phyloP scores from a whole-genome alignment of 1,140 invertebrate species.

The Rhopalosiphum maidis region DNA sequence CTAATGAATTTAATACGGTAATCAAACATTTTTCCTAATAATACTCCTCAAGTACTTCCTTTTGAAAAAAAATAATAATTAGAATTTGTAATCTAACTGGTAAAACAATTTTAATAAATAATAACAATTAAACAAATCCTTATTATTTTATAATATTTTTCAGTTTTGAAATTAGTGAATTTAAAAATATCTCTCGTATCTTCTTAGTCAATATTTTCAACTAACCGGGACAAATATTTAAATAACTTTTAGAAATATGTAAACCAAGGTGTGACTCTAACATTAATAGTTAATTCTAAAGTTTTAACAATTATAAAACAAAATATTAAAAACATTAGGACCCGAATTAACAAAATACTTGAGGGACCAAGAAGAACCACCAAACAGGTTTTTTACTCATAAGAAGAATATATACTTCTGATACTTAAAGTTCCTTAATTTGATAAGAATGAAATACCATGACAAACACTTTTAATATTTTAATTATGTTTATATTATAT shows the following conservation, averaged over 20 bases:
- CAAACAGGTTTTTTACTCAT: constrained; percentile 52
- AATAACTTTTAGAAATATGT: constrained; percentile 31
- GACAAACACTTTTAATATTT: constrained; percentile 53
- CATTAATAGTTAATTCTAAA: constrained; percentile 47
- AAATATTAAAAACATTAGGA: constrained; percentile 53
- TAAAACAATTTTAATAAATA: constrained; percentile 42
- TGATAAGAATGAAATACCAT: constrained; percentile 57
- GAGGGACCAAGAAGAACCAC: constrained; percentile 55
- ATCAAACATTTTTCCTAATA: constrained; percentile 54
- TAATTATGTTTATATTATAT: constrained; percentile 54
- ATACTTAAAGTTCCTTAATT: constrained; percentile 57
- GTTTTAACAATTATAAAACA: constrained; percentile 45
- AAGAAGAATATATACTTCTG: constrained; percentile 48
- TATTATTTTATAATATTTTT: constrained; percentile 38
- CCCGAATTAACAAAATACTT: constrained; percentile 55
- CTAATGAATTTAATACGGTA: constrained; percentile 55
- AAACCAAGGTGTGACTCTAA: constrained; percentile 49
- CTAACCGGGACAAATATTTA: constrained; percentile 34
- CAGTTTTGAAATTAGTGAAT: neutral
- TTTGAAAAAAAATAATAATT: neutral
- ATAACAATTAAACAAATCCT: constrained; percentile 13
- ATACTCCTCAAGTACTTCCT: constrained; percentile 54
- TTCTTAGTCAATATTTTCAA: constrained; percentile 40
- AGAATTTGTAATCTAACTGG: constrained; percentile 20
- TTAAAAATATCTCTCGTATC: neutral